A percentile compares a stretch with the other conserved stretches of the same genome.
Evolutionary conservation across 2,113 vertebrate species (phyloP).

Genomic region (Neogale vison): DNA sequence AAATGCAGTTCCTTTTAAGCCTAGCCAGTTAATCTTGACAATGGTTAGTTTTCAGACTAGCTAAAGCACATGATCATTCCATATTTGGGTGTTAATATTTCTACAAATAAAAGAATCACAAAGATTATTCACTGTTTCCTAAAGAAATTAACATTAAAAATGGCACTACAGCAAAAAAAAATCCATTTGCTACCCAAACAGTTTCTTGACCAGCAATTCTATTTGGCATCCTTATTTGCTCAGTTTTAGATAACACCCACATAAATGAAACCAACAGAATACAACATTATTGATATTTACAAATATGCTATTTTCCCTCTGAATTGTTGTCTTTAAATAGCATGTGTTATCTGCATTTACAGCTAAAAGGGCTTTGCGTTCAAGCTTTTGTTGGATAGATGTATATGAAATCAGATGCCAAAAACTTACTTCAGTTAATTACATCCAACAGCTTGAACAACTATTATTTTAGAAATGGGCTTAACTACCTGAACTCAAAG

Average conservation of each 20-base stretch:
- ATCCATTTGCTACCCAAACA: background rate
- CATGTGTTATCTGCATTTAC: background rate
- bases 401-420: background rate
- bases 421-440: conserved; percentile 27
- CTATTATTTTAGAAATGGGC: conserved; percentile 22
- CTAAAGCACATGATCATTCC: background rate
- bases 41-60: conserved; percentile 44
- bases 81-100: conserved; percentile 6
- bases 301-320: conserved; percentile 6
- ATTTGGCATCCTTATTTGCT: background rate
- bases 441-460: conserved; percentile 5
- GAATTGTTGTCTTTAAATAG: conserved; percentile 2
- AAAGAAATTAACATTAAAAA: conserved; percentile 38
- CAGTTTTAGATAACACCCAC: background rate
- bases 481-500: conserved; percentile 42
- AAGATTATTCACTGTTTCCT: conserved; percentile 18
- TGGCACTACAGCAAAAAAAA: background rate
- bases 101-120: background rate
- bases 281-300: conserved; percentile 18
- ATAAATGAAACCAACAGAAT: conserved; percentile 37
- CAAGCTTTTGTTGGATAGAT: background rate
- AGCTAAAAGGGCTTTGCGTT: conserved; percentile 24
- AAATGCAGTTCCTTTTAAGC: conserved; percentile 8
- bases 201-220: background rate
- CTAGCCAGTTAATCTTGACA: conserved; percentile 4